Conservation (phyloP, 2,797 vertebrate genomes). For the Clamator glandarius region DNA sequence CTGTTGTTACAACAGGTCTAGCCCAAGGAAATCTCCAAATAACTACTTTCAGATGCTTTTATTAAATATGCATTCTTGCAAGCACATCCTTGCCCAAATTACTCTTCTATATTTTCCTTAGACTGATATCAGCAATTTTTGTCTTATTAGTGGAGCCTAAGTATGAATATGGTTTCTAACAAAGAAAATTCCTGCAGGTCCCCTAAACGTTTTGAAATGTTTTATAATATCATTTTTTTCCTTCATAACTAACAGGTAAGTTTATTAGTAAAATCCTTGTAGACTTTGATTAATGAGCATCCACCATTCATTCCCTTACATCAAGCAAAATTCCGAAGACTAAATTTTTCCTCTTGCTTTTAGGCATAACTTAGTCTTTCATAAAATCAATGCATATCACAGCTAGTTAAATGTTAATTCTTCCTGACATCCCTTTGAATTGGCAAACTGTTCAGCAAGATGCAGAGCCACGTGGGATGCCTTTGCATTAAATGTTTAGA, state of each 20-base stretch:
- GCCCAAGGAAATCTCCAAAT: neutral
- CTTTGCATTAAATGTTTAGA: slow-evolving; percentile 8
- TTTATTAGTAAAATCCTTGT: neutral
- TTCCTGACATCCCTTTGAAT: slow-evolving; percentile 9
- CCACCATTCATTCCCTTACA: neutral
- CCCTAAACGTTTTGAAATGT: neutral
- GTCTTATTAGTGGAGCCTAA: neutral
- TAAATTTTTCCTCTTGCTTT: neutral
- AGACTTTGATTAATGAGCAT: slow-evolving; percentile 19
- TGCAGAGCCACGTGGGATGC: neutral
- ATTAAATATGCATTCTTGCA: neutral
- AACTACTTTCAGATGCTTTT: neutral
- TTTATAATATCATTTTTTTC: neutral
- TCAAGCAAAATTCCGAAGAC: neutral
- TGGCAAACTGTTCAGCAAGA: neutral
- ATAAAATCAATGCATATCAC: neutral
- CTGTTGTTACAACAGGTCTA: neutral
- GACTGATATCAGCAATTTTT: slow-evolving; percentile 8
- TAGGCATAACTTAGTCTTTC: slow-evolving; percentile 5
- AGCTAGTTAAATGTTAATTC: neutral
- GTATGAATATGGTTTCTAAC: neutral
- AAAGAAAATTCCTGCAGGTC: neutral
- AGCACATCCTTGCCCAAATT: neutral
- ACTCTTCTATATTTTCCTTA: neutral
- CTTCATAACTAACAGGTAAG: neutral